These are phyloP conservation scores for Scatophagus argus DNA, from an alignment of 2,113 vertebrate species.

Conservation along the genomic window DNA sequence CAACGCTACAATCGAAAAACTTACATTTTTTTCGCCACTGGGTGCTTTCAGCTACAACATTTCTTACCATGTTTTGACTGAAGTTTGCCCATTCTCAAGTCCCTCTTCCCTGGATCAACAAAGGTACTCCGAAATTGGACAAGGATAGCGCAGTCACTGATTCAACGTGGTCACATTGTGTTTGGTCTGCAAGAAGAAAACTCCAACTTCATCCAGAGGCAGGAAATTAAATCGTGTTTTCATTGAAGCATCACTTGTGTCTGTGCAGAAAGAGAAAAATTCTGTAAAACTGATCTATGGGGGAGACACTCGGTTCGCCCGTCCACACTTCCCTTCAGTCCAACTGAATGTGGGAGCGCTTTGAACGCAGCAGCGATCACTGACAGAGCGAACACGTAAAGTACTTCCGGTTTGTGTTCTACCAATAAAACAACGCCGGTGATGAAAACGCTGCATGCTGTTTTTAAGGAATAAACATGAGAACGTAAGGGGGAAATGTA, in stretches of 20 bases:
- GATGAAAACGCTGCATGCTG: not conserved
- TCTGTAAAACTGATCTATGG: not conserved
- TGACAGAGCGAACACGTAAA: fast-evolving
- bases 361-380: constrained; percentile 7
- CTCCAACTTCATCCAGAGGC: constrained; percentile 68
- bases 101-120: constrained; percentile 55
- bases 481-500: not conserved
- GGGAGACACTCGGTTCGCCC: not conserved
- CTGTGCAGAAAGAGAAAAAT: not conserved
- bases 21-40: not conserved
- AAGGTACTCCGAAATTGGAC: constrained; percentile 68
- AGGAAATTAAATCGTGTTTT: constrained; percentile 17
- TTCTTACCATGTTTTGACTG: constrained; percentile 87
- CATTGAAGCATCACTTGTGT: constrained; percentile 35
- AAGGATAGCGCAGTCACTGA: constrained; percentile 49
- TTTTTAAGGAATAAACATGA: not conserved
- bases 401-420: constrained; percentile 33
- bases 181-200: constrained; percentile 55
- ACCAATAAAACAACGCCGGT: constrained; percentile 37
- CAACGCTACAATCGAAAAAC: not conserved
- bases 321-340: constrained; percentile 17
- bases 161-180: constrained; percentile 79
- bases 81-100: constrained; percentile 84
- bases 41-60: not conserved
- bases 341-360: constrained; percentile 53